Evolutionary conservation across 2,888 invertebrate genomes (phyloP).

Genomic region (Drosophila maculinotata): DNA sequence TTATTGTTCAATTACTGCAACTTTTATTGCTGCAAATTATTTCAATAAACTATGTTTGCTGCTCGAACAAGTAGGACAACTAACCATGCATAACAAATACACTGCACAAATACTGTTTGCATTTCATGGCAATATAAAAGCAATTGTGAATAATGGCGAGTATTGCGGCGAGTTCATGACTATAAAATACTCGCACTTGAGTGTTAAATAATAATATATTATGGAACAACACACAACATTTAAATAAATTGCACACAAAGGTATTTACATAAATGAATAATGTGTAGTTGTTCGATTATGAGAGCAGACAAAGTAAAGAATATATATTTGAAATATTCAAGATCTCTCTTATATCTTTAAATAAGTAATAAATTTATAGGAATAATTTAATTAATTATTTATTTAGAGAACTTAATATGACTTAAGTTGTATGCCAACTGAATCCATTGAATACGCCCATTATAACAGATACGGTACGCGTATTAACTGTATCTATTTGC

Average conservation of each 20-base stretch:
- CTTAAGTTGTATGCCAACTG: background rate
- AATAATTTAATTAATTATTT: too few relatives aligned
- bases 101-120: conserved; percentile 29
- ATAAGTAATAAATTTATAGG: too few relatives aligned
- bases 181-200: conserved; percentile 32
- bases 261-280: too few relatives aligned
- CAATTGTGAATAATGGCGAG: conserved; percentile 15
- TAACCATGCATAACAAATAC: conserved; percentile 46
- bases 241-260: too few relatives aligned
- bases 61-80: conserved; percentile 30
- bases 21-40: conserved; percentile 53
- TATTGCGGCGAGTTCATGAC: conserved; percentile 2
- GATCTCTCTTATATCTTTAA: too few relatives aligned
- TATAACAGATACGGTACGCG: conserved; percentile 15
- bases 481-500: conserved; percentile 49
- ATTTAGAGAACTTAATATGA: too few relatives aligned
- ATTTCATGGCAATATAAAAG: conserved; percentile 34
- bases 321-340: too few relatives aligned
- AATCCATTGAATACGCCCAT: conserved; percentile 31
- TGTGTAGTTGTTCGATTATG: too few relatives aligned
- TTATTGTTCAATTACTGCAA: conserved; percentile 43
- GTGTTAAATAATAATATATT: too few relatives aligned
- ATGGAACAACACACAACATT: too few relatives aligned
- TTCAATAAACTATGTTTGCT: conserved; percentile 34
- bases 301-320: too few relatives aligned